A percentile compares a stretch with the other conserved stretches of the same genome.
These are phyloP conservation scores for Benthochromis sp. DNA, from an alignment of 2,113 vertebrate genomes.

Conservation along the genomic window DNA sequence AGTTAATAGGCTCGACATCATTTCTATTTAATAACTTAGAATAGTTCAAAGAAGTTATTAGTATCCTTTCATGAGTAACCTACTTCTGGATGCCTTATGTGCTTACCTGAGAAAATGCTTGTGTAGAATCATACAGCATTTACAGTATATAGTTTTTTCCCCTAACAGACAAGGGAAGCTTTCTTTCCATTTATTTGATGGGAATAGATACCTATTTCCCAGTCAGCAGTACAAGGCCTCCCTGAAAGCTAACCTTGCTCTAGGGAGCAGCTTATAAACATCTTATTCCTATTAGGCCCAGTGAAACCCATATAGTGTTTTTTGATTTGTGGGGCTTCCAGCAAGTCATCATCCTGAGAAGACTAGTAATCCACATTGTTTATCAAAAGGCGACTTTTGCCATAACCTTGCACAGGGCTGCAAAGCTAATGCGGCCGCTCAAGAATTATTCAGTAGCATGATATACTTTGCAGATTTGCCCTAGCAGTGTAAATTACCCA, in stretches of 20 bases:
- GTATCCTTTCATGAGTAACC: not conserved
- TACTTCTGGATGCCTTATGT: not conserved
- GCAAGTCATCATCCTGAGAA: slow-evolving; percentile 45
- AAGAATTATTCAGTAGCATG: slow-evolving; percentile 10
- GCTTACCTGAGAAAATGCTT: not conserved
- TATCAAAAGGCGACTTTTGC: slow-evolving; percentile 46
- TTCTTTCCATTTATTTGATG: not conserved
- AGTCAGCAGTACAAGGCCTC: not conserved
- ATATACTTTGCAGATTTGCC: not conserved
- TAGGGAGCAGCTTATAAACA: not conserved
- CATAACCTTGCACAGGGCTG: slow-evolving; percentile 15
- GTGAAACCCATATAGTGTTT: slow-evolving; percentile 21
- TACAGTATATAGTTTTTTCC: not conserved
- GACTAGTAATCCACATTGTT: slow-evolving; percentile 53
- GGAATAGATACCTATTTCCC: not conserved
- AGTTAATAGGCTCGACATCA: not conserved
- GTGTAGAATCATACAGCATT: not conserved
- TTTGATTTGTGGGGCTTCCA: slow-evolving; percentile 32
- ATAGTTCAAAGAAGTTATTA: not conserved
- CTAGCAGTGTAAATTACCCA: slow-evolving; percentile 23
- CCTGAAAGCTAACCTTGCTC: slow-evolving; percentile 13
- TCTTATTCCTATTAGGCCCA: slow-evolving; percentile 31
- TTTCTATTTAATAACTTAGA: not conserved
- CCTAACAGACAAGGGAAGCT: not conserved
- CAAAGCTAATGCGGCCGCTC: slow-evolving; percentile 19